Conservation (phyloP, 2,797 vertebrate genomes). For the Miichthys miiuy region DNA sequence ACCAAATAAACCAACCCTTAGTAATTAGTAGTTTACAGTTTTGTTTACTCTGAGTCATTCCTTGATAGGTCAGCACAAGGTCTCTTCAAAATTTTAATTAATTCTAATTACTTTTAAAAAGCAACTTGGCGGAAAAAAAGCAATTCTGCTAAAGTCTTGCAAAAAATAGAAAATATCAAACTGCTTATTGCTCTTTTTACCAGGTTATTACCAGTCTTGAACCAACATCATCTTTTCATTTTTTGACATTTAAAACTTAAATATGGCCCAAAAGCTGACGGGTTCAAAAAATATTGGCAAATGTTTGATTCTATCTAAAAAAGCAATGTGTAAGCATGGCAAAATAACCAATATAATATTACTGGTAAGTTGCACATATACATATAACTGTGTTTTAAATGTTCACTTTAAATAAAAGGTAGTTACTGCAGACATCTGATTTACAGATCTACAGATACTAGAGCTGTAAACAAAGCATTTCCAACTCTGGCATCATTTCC, state of each 20-base stretch:
- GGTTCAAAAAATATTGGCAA: background rate
- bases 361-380: background rate
- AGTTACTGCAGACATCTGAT: constrained; percentile 5
- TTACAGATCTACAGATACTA: background rate
- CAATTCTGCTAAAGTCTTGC: background rate
- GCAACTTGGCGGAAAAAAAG: background rate
- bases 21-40: background rate
- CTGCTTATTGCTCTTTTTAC: background rate
- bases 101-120: constrained; percentile 1
- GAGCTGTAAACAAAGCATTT: constrained; percentile 29
- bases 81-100: background rate
- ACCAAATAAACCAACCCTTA: constrained; percentile 5
- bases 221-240: background rate
- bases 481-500: constrained; percentile 22
- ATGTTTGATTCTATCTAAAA: background rate
- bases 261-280: background rate
- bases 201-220: background rate
- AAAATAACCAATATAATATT: background rate
- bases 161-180: background rate
- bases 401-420: constrained; percentile 1
- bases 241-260: background rate
- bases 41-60: constrained; percentile 1
- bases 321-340: background rate
- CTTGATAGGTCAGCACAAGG: background rate
- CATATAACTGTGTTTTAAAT: background rate